These are phyloP conservation scores for Elephas maximus DNA, from an alignment of 2,113 vertebrate genomes.

Conservation along the genomic window DNA sequence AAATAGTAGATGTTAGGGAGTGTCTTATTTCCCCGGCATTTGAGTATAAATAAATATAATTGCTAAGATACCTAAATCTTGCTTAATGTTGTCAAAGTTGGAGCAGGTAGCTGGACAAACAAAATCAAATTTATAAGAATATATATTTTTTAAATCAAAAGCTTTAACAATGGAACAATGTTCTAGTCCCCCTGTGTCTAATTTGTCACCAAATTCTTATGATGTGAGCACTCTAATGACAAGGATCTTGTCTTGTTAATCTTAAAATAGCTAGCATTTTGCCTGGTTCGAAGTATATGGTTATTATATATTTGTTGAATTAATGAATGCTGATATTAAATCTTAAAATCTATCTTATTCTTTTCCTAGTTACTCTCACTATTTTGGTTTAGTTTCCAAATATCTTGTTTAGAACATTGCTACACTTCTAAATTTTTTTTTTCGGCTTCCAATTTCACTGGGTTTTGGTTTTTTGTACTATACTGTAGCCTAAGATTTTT, in stretches of 20 bases:
- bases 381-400: constrained; percentile 13
- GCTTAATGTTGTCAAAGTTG: background rate
- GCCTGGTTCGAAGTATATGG: background rate
- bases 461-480: background rate
- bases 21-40: background rate
- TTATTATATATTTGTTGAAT: background rate
- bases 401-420: background rate
- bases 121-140: background rate
- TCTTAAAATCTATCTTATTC: background rate
- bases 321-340: background rate
- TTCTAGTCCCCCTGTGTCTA: background rate
- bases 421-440: background rate
- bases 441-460: background rate
- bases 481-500: background rate
- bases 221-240: background rate
- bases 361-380: background rate
- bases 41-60: constrained; percentile 16
- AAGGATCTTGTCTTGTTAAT: background rate
- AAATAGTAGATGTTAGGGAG: background rate
- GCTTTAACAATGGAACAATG: background rate
- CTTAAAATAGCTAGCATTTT: background rate
- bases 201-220: constrained; percentile 3
- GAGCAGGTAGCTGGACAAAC: background rate
- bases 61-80: background rate
- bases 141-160: background rate